These are phyloP conservation scores for Antedon mediterranea DNA, from an alignment of 53 echinoderm and acorn worm genomes.

Conservation along the genomic window DNA sequence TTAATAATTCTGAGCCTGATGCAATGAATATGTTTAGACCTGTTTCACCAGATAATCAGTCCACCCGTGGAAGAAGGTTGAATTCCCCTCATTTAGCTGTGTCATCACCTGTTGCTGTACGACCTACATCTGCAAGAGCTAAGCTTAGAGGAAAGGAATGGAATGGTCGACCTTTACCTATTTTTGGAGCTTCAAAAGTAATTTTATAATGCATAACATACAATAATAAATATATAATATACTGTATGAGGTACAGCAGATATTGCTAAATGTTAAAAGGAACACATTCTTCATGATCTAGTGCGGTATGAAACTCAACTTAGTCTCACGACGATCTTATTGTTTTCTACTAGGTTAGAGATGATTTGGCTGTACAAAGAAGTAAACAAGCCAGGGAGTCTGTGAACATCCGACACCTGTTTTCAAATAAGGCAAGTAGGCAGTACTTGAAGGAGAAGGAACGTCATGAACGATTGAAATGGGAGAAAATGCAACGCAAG, in stretches of 20 bases:
- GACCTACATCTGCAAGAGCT: not conserved
- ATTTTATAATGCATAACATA: too few species aligned
- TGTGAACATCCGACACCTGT: slow-evolving; percentile 59
- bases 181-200: slow-evolving; percentile 20
- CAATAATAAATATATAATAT: too few species aligned
- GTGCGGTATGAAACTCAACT: too few species aligned
- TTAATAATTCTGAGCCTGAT: not conserved
- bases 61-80: not conserved
- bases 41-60: not conserved
- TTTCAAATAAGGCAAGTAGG: slow-evolving; percentile 29
- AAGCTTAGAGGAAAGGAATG: slow-evolving; percentile 27
- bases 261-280: too few species aligned
- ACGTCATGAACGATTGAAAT: slow-evolving; percentile 28
- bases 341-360: not conserved
- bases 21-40: not conserved
- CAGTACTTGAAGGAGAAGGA: slow-evolving; percentile 29
- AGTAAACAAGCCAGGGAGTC: slow-evolving; percentile 49
- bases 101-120: not conserved
- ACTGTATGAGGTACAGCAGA: too few species aligned
- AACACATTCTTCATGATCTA: too few species aligned
- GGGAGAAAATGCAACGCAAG: slow-evolving; percentile 32
- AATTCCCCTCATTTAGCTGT: not conserved
- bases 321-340: too few species aligned
- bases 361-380: slow-evolving; percentile 28
- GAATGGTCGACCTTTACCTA: slow-evolving; percentile 75